Evolutionary conservation across 2,888 invertebrate species (phyloP).

Genomic region (Oligia latruncula): DNA sequence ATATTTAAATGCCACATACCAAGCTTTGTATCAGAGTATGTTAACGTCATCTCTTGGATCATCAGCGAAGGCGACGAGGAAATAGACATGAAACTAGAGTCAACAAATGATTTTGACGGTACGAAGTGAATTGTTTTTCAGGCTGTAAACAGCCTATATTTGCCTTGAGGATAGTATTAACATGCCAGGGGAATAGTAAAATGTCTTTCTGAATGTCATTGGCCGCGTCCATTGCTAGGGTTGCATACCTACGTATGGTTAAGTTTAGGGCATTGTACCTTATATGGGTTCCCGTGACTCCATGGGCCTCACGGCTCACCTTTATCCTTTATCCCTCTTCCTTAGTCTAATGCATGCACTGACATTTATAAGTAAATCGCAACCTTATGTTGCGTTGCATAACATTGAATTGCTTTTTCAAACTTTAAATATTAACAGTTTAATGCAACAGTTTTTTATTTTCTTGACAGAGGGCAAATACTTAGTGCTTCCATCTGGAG

Average conservation of each 20-base stretch:
- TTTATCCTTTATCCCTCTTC: slow-evolving; percentile 88
- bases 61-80: slow-evolving; percentile 92
- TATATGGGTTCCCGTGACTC: slow-evolving; percentile 81
- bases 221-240: slow-evolving; percentile 37
- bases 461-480: slow-evolving; percentile 96
- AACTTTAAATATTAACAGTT: slow-evolving; percentile 17
- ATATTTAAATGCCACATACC: slow-evolving; percentile 98
- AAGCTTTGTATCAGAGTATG: slow-evolving; percentile 97
- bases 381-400: slow-evolving; percentile 81
- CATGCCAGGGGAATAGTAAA: slow-evolving; percentile 22
- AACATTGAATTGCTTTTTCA: slow-evolving; percentile 53
- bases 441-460: slow-evolving; percentile 52
- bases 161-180: slow-evolving; percentile 40
- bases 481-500: slow-evolving; percentile 97
- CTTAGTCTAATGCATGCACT: slow-evolving; percentile 88
- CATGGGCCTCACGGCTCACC: slow-evolving; percentile 92
- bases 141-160: slow-evolving; percentile 53
- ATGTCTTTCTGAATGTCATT: slow-evolving; percentile 22
- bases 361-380: slow-evolving; percentile 86
- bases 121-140: slow-evolving; percentile 67
- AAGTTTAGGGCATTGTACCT: slow-evolving; percentile 80
- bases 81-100: slow-evolving; percentile 87
- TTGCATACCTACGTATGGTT: slow-evolving; percentile 43
- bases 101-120: slow-evolving; percentile 81
- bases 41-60: slow-evolving; percentile 95